These are phyloP conservation scores for Spea multiplicata DNA, from an alignment of 2,113 vertebrate genomes.

Conservation along the genomic window DNA sequence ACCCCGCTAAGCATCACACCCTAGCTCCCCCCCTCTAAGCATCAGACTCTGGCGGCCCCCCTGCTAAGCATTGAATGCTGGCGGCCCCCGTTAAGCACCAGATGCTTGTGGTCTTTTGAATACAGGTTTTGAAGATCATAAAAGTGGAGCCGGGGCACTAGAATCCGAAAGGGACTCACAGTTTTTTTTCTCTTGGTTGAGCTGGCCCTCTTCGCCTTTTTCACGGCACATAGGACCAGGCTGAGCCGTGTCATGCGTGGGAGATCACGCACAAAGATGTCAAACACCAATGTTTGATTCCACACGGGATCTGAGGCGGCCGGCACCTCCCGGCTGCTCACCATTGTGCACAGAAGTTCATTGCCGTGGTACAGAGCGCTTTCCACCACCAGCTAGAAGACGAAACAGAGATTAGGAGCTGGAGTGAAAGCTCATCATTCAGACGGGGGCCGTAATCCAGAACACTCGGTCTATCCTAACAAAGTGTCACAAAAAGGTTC, in stretches of 20 bases:
- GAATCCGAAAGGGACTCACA: neutral
- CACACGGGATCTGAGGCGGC: slow-evolving; percentile 87
- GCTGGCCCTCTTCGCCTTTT: slow-evolving; percentile 86
- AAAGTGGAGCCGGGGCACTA: too few relatives aligned
- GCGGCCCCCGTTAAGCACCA: too few relatives aligned
- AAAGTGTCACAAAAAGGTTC: too few relatives aligned
- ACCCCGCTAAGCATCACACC: too few relatives aligned
- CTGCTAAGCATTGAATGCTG: too few relatives aligned
- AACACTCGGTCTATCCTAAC: too few relatives aligned
- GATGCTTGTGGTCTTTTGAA: too few relatives aligned
- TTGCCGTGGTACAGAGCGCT: slow-evolving; percentile 89
- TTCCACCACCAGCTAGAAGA: slow-evolving; percentile 86
- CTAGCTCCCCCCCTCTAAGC: too few relatives aligned
- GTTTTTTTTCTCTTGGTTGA: slow-evolving; percentile 79
- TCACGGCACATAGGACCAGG: slow-evolving; percentile 84
- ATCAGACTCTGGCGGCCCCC: too few relatives aligned
- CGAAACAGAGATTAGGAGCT: accelerated
- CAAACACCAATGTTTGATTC: slow-evolving; percentile 86
- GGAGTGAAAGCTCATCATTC: neutral
- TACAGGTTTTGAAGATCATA: neutral
- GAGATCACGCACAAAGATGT: slow-evolving; percentile 83
- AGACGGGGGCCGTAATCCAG: too few relatives aligned
- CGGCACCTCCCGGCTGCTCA: slow-evolving; percentile 81
- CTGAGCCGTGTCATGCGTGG: slow-evolving; percentile 94
- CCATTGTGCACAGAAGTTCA: slow-evolving; percentile 88